These are phyloP conservation scores for Meiosimyza decipiens DNA, from an alignment of 2,888 invertebrate genomes.

Conservation along the genomic window DNA sequence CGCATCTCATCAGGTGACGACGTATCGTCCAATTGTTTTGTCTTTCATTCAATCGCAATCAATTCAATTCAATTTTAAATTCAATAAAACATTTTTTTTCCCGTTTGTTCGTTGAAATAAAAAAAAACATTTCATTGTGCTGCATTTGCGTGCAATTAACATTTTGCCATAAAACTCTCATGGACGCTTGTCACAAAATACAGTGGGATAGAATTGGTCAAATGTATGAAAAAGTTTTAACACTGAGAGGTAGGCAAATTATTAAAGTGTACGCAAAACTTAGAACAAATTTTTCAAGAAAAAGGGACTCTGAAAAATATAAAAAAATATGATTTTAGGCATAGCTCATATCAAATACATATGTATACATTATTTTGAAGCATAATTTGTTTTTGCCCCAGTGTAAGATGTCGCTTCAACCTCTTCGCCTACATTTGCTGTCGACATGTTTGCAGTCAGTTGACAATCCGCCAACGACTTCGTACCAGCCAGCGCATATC, in stretches of 20 bases:
- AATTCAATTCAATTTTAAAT: conserved; percentile 26
- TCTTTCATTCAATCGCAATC: conserved; percentile 13
- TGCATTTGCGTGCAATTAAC: conserved; percentile 53
- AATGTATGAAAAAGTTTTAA: neutral
- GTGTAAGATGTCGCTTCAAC: neutral
- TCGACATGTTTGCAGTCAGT: conserved; percentile 24
- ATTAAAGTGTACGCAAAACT: too few relatives aligned
- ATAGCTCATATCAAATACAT: too few relatives aligned
- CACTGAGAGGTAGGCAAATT: too few relatives aligned
- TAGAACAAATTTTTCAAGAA: too few relatives aligned
- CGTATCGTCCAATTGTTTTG: conserved; percentile 15
- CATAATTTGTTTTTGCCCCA: too few relatives aligned
- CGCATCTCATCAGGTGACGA: conserved; percentile 14
- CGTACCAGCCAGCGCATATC: conserved; percentile 21
- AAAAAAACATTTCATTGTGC: conserved; percentile 4
- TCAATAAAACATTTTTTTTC: conserved; percentile 5
- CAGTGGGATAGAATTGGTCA: too few relatives aligned
- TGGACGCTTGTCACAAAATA: conserved; percentile 29
- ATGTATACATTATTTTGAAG: too few relatives aligned
- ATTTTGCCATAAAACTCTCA: conserved; percentile 40
- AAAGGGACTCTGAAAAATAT: too few relatives aligned
- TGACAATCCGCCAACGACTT: conserved; percentile 12
- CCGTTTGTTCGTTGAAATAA: neutral
- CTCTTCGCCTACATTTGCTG: neutral
- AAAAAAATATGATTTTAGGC: too few relatives aligned